These are phyloP conservation scores for Pseudochaenichthys georgianus DNA, from an alignment of 2,797 vertebrate species.

Conservation along the genomic window DNA sequence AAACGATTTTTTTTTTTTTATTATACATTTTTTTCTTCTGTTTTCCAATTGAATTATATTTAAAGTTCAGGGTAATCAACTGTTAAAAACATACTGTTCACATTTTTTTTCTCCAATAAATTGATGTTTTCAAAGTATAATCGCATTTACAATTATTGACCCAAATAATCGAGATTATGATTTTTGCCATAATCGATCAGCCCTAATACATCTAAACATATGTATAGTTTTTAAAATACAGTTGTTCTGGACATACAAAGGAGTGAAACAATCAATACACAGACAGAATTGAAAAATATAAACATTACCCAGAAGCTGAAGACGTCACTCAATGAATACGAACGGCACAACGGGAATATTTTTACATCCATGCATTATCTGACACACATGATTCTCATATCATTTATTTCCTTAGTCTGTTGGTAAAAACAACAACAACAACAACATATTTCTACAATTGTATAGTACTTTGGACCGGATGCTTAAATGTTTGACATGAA, in stretches of 20 bases:
- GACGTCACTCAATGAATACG: not conserved
- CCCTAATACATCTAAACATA: not conserved
- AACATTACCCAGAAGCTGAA: not conserved
- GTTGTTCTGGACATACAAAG: not conserved
- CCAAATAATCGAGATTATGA: too few relatives aligned
- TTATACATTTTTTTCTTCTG: too few relatives aligned
- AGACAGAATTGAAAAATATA: not conserved
- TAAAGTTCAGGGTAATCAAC: too few relatives aligned
- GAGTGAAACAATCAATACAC: not conserved
- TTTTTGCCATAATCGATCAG: too few relatives aligned
- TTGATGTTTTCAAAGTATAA: too few relatives aligned
- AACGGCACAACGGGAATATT: not conserved
- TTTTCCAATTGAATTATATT: too few relatives aligned
- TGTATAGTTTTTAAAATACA: not conserved
- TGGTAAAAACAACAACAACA: not conserved
- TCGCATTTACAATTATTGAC: too few relatives aligned
- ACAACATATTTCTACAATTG: not conserved
- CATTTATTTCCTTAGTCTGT: not conserved
- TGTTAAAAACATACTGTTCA: too few relatives aligned
- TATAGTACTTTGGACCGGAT: not conserved
- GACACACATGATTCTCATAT: not conserved
- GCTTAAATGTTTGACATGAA: conserved; percentile 1
- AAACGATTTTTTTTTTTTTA: too few relatives aligned
- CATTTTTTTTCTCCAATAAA: too few relatives aligned
- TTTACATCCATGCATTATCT: not conserved